Evolutionary conservation across 53 echinoderm and acorn worm species (phyloP), one percentile per base, ranked within the genome.

Genomic region (Actinopyga echinites): DNA sequence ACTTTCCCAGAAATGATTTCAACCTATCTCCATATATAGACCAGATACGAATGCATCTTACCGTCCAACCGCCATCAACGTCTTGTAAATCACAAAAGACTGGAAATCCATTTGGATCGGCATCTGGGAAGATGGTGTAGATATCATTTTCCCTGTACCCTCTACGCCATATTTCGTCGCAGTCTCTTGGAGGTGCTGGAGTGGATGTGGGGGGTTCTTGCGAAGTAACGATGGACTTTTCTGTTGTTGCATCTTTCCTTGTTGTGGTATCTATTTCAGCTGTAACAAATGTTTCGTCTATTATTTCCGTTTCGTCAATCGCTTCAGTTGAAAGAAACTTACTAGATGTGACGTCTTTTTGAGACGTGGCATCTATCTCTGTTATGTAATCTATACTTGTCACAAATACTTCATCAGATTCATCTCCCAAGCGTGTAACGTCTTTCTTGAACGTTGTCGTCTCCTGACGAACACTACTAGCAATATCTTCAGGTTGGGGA

Each of bases 61-160:
- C 78, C 78, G 78, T 78, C 78, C 78, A 78, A 21, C 78, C 78
- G 23, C 78, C 78, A 78, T 74, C 53, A 19, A 9, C 28, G 6
- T 29, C 57, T 24, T 37, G 42, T 17, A 78, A 33, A 13, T 78
- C 57, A 25, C 78, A 78, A 32, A 19, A 78, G 15, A 78, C 78
- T 4, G 13, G 8, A 33, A 78, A 78, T 11, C 78, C 78, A 1
- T 30, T 17, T 0, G 32, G 78, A 21, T 25, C 12, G 2, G 34
- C 5, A 15, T 24, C 13, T 55, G 56, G 78, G 32, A 45, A 55
- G 30, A 78, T 30, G 6, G 19, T 20, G 29, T 78, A 78, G 15
- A 78, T 43, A 1, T 56, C 78, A 55, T 30, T 78, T 55, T 56
- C 17, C 28, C 78, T 78, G 3, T 7, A 52, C 2, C 78, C 78